Conservation (phyloP, 2,888 invertebrate genomes). For the Horisme vitalbata region DNA sequence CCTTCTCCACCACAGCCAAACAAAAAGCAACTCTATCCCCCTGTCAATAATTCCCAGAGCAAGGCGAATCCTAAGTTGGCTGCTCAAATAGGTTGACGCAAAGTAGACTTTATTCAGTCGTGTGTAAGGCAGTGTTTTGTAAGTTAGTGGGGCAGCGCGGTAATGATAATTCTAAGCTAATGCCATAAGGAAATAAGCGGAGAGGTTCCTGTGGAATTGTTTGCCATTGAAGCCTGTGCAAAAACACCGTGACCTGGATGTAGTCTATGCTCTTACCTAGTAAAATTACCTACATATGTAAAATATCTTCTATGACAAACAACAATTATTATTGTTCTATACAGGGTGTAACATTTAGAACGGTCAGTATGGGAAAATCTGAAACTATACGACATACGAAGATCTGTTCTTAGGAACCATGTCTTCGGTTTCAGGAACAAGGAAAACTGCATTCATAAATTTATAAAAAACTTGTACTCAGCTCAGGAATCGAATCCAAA, state of each 20-base stretch:
- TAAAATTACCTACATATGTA: too few species aligned
- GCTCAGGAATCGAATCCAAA: too few species aligned
- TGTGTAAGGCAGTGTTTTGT: slow-evolving; percentile 44
- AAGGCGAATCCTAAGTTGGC: slow-evolving; percentile 42
- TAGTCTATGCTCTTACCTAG: neutral
- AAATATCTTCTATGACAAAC: too few species aligned
- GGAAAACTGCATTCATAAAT: too few species aligned
- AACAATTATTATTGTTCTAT: too few species aligned
- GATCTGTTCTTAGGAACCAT: too few species aligned
- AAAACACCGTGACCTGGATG: slow-evolving; percentile 30
- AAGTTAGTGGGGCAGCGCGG: slow-evolving; percentile 47
- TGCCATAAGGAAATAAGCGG: slow-evolving; percentile 68
- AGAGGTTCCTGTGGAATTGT: slow-evolving; percentile 60
- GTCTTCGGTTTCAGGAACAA: too few species aligned
- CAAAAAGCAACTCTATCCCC: slow-evolving; percentile 50
- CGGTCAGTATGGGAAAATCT: too few species aligned
- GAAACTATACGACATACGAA: too few species aligned
- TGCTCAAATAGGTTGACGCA: slow-evolving; percentile 37
- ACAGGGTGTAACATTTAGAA: too few species aligned
- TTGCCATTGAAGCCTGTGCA: slow-evolving; percentile 45
- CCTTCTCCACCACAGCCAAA: slow-evolving; percentile 35
- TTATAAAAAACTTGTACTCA: too few species aligned
- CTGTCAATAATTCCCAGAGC: slow-evolving; percentile 37
- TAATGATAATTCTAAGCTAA: slow-evolving; percentile 75
- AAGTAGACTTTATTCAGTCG: slow-evolving; percentile 51